Evolutionary conservation across 1,140 invertebrate genomes (phyloP).

Genomic region (Aphelinus atriplicis): DNA sequence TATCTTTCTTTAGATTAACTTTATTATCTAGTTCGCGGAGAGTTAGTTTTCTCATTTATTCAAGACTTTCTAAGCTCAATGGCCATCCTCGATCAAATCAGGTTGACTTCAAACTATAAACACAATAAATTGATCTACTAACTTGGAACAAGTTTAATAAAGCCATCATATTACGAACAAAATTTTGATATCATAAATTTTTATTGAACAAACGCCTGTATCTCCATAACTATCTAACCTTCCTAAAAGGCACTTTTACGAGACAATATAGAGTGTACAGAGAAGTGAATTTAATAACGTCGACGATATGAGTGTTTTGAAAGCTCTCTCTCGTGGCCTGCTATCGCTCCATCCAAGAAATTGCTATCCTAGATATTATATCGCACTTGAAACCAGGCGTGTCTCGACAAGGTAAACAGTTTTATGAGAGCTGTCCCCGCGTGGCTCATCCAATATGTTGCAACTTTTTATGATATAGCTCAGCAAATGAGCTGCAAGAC

Average conservation of each 20-base stretch:
- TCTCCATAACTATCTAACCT: too few relatives aligned
- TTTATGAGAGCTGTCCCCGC: slow-evolving; percentile 15
- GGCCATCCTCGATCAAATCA: too few relatives aligned
- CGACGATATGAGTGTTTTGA: slow-evolving; percentile 9
- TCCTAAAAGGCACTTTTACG: neutral
- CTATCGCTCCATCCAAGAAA: slow-evolving; percentile 8
- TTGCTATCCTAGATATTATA: slow-evolving; percentile 15
- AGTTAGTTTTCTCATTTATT: too few relatives aligned
- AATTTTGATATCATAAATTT: too few relatives aligned
- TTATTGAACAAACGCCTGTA: too few relatives aligned
- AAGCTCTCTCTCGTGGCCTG: slow-evolving; percentile 20
- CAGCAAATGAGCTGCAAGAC: slow-evolving; percentile 3
- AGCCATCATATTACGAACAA: too few relatives aligned
- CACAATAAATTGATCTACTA: too few relatives aligned
- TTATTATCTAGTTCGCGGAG: too few relatives aligned
- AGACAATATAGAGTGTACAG: neutral
- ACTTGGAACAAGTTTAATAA: too few relatives aligned
- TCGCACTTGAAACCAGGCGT: neutral
- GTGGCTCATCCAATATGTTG: slow-evolving; percentile 2
- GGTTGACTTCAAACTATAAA: too few relatives aligned
- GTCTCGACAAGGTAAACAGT: slow-evolving; percentile 11
- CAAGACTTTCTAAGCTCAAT: too few relatives aligned
- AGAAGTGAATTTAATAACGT: neutral
- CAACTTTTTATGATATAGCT: slow-evolving; percentile 20
- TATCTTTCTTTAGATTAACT: too few relatives aligned